phyloP scores from a whole-genome alignment of 2,113 vertebrate species.

The Petrocephalus zakoni region DNA sequence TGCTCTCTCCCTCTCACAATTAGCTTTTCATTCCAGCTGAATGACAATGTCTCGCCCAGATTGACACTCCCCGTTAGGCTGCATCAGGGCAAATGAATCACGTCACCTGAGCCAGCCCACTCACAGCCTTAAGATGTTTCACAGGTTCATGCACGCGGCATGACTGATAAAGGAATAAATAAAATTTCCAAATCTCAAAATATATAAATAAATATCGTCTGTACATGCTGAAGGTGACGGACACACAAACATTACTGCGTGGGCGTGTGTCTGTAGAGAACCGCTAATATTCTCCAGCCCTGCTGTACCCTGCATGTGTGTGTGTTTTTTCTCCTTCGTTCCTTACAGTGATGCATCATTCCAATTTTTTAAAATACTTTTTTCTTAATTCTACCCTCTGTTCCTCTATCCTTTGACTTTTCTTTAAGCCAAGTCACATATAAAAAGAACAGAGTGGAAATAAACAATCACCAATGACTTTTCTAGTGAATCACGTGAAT shows the following conservation, averaged over 20 bases:
- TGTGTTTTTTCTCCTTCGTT: background rate
- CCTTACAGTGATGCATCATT: slow-evolving; percentile 1
- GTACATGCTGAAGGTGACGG: slow-evolving; percentile 13
- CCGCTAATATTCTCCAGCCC: background rate
- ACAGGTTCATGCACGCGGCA: slow-evolving; percentile 2
- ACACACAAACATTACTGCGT: background rate
- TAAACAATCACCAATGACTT: background rate
- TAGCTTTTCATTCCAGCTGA: background rate
- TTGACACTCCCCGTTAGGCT: background rate
- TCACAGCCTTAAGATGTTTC: background rate
- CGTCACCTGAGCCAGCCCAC: background rate
- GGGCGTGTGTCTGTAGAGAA: slow-evolving; percentile 7
- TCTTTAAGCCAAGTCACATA: background rate
- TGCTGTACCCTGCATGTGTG: background rate
- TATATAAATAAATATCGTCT: slow-evolving; percentile 18
- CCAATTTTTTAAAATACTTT: slow-evolving; percentile 6
- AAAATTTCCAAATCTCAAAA: slow-evolving; percentile 18
- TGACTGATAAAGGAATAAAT: slow-evolving; percentile 19
- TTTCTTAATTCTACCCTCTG: slow-evolving; percentile 9
- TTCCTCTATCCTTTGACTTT: slow-evolving; percentile 12
- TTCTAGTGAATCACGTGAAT: background rate
- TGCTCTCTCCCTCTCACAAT: background rate
- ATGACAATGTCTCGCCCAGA: background rate
- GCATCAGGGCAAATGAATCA: background rate
- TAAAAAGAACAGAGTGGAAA: background rate